Conservation (phyloP, 2,113 vertebrate species). For the Bettongia penicillata region DNA sequence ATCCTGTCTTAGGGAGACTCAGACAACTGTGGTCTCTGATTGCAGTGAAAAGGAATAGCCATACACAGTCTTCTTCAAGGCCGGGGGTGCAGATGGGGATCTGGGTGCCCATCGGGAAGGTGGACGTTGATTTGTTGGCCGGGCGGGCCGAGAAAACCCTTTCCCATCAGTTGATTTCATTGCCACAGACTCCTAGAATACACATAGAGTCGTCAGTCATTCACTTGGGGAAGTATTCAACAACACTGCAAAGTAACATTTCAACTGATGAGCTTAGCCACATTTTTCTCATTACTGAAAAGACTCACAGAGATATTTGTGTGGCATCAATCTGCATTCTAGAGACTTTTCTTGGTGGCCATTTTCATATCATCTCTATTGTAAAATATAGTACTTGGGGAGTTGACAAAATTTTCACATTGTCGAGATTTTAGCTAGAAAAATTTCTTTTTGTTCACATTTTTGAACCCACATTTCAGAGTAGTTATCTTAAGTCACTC, state of each 20-base stretch:
- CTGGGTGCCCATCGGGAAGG: conserved; percentile 95
- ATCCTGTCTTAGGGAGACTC: conserved; percentile 75
- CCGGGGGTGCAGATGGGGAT: conserved; percentile 86
- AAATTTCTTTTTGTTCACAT: conserved; percentile 19
- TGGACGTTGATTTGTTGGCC: conserved; percentile 92
- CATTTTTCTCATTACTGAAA: neutral
- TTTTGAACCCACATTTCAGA: conserved; percentile 15
- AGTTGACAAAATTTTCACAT: neutral
- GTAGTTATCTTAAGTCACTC: conserved; percentile 2
- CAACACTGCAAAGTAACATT: neutral
- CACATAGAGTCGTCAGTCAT: conserved; percentile 68
- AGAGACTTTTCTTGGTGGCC: conserved; percentile 15
- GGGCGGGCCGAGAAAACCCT: conserved; percentile 92
- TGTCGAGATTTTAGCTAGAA: conserved; percentile 18
- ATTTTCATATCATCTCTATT: conserved; percentile 8
- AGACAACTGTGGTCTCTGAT: conserved; percentile 87
- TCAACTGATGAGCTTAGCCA: conserved; percentile 57
- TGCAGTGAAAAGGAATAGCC: conserved; percentile 84
- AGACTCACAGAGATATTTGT: neutral
- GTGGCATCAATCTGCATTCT: neutral
- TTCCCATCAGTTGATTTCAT: conserved; percentile 83
- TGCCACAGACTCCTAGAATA: conserved; percentile 81
- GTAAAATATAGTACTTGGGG: conserved; percentile 1
- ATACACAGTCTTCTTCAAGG: conserved; percentile 78
- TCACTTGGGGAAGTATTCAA: conserved; percentile 53